Evolutionary conservation across 1,140 invertebrate species (phyloP).

Genomic region (Temnothorax longispinosus): DNA sequence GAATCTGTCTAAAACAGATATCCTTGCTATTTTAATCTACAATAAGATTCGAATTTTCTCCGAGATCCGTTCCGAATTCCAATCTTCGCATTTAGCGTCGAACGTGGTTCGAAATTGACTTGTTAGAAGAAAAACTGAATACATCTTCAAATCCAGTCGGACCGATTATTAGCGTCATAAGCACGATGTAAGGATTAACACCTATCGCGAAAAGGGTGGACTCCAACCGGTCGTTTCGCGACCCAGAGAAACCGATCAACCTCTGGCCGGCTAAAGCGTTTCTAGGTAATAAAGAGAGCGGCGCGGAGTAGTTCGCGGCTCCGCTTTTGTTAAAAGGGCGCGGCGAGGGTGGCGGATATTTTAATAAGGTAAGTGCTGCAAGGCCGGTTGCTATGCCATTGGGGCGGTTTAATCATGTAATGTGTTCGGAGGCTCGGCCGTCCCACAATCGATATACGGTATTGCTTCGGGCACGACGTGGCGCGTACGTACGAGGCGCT

Average conservation of each 20-base stretch:
- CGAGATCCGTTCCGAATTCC: neutral
- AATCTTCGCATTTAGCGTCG: neutral
- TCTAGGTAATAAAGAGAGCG: conserved; percentile 64
- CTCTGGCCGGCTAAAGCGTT: conserved; percentile 45
- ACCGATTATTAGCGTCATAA: neutral
- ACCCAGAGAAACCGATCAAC: neutral
- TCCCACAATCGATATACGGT: conserved; percentile 85
- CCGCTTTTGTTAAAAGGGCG: conserved; percentile 76
- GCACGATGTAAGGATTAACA: conserved; percentile 8
- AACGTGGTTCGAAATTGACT: neutral
- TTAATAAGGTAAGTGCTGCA: conserved; percentile 86
- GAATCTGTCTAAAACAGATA: neutral
- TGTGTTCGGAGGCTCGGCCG: conserved; percentile 84
- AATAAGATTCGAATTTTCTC: neutral
- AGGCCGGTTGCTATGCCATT: conserved; percentile 79
- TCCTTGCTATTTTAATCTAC: neutral
- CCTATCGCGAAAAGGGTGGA: neutral
- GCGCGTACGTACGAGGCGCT: conserved; percentile 74
- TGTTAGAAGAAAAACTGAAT: neutral
- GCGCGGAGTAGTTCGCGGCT: conserved; percentile 65
- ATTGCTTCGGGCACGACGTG: conserved; percentile 83
- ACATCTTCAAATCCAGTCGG: neutral
- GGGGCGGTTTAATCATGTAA: conserved; percentile 86
- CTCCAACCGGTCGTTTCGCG: neutral
- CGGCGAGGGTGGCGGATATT: conserved; percentile 82